These are phyloP conservation scores for Notothenia coriiceps DNA, from an alignment of 2,113 vertebrate genomes.

Conservation along the genomic window DNA sequence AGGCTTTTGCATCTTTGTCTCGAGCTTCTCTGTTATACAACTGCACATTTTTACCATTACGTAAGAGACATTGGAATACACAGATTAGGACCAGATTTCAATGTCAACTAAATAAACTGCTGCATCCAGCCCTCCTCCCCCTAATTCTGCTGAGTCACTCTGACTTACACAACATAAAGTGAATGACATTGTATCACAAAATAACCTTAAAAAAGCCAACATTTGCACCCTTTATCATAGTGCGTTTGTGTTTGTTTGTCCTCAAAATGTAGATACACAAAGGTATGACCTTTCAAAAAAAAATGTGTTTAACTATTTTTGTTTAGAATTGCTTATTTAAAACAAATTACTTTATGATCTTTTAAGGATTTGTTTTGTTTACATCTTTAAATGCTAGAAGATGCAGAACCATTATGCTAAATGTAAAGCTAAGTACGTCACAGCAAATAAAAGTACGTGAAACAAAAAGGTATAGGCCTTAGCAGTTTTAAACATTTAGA, in stretches of 20 bases:
- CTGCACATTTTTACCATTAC: neutral
- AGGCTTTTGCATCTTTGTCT: neutral
- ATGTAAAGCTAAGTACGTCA: neutral
- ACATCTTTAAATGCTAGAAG: neutral
- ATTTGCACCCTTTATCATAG: neutral
- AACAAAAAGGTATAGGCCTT: neutral
- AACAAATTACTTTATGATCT: neutral
- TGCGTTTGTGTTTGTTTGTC: neutral
- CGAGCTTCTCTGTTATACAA: conserved; percentile 35
- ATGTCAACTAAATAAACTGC: conserved; percentile 35
- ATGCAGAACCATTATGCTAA: neutral
- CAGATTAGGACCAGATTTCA: conserved; percentile 55
- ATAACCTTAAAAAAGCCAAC: neutral
- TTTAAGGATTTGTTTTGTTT: too few species aligned
- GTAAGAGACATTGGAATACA: conserved; percentile 48
- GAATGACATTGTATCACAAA: neutral
- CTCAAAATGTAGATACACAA: neutral
- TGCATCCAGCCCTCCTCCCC: conserved; percentile 20
- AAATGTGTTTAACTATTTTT: neutral
- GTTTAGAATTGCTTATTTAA: neutral
- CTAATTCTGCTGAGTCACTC: conserved; percentile 66
- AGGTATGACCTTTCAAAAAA: neutral
- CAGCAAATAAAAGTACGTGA: neutral
- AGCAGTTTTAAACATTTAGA: neutral
- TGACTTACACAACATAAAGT: conserved; percentile 26